phyloP scores from a whole-genome alignment of 2,797 vertebrate species.

The Morelia viridis region DNA sequence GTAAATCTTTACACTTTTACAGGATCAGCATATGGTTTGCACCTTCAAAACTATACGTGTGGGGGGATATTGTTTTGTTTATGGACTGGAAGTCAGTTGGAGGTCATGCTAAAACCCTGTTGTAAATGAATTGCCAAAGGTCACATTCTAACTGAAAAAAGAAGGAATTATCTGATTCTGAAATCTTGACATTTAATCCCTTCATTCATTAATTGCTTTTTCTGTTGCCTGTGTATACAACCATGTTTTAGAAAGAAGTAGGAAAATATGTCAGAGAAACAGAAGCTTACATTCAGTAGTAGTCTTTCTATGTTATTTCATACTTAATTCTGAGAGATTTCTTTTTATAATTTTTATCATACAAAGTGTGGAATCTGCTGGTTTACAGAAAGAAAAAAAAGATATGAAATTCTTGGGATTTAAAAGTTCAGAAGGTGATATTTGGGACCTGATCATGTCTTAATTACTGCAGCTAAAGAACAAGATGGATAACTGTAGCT shows the following conservation, averaged over 20 bases:
- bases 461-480: constrained; percentile 58
- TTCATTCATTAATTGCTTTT: neutral
- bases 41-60: neutral
- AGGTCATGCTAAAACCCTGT: constrained; percentile 10
- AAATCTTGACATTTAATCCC: constrained; percentile 18
- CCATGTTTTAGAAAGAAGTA: constrained; percentile 12
- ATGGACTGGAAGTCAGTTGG: constrained; percentile 25
- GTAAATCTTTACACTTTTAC: neutral
- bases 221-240: constrained; percentile 17
- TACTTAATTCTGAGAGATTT: constrained; percentile 42
- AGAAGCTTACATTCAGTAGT: constrained; percentile 32
- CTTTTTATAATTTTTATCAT: constrained; percentile 37
- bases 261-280: constrained; percentile 10
- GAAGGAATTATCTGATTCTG: constrained; percentile 25
- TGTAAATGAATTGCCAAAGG: constrained; percentile 40
- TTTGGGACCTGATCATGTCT: constrained; percentile 61
- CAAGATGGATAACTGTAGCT: constrained; percentile 62
- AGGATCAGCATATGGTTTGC: neutral
- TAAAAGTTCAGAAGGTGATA: constrained; percentile 53
- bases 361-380: neutral
- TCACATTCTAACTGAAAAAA: constrained; percentile 30
- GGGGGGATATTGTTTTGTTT: neutral
- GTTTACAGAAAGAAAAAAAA: neutral
- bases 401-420: constrained; percentile 40
- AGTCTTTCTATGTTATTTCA: constrained; percentile 17